Evolutionary conservation across 2,113 vertebrate species (phyloP), one percentile per base, ranked within the genome.

Genomic region (Leuciscus idus): DNA sequence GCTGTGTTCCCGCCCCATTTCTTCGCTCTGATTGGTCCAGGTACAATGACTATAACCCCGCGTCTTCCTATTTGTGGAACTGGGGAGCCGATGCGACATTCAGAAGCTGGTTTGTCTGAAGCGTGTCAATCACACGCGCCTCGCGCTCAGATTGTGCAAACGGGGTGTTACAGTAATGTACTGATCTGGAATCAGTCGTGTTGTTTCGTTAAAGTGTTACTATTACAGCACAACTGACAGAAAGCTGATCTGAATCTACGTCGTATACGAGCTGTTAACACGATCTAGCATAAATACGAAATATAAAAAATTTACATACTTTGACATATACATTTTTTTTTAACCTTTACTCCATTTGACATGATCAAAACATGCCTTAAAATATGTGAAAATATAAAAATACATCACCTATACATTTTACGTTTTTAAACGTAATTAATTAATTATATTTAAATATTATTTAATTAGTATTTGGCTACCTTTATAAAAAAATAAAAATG

Each of bases 1-100:
- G 91, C 91, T 92, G 89, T 91, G 88, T 91, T 88, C 89, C 92
- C 94, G 88, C 90, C 93, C 91, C 92, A 91, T 89, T 90, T 84
- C 39, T 19, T 28, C 26, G 62, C 46, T 89, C 85, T 90, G 91
- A 93, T 95, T 94, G 95, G 95, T 66, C 81, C 17, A 48, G 57
- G 17, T 9, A 15, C 43, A 30, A 11, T 36, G 81, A 88, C 59
- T 2, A 4, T 68, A 55, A 52, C 61, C 88, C 90, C 75, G 59
- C 87, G 88, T 94, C 90, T 92, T 92, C 90, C 2, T 6, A 93
- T 89, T 93, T 91, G 79, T 9, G 0, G 10, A 4, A 2, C 0
- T 0, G 3, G 2, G 26, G 17, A 75, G 81, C 84, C 84, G 82
- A 80, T 89, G 91, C 87, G 88, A 86, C 88, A 85, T 72, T 30